These are phyloP conservation scores for Synanthedon formicaeformis DNA, from an alignment of 2,888 invertebrate genomes.

Conservation along the genomic window DNA sequence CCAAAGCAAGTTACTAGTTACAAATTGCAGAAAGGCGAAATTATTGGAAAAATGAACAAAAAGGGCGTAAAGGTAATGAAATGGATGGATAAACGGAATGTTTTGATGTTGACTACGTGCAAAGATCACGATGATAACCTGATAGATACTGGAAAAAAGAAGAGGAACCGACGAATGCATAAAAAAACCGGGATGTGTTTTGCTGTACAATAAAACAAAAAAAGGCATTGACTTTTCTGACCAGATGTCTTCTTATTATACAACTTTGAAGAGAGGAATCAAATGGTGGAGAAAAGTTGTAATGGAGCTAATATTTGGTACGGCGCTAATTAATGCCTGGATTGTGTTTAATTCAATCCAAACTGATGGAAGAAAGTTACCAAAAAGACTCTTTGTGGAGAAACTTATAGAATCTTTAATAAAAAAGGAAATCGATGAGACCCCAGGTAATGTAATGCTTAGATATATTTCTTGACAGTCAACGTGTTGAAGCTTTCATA, in stretches of 20 bases:
- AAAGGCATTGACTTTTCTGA: conserved; percentile 15
- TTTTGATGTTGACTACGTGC: conserved; percentile 15
- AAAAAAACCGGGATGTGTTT: conserved; percentile 13
- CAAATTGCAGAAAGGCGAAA: conserved; percentile 1
- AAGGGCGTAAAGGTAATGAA: conserved; percentile 10
- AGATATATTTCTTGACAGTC: no score
- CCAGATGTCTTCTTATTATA: conserved; percentile 18
- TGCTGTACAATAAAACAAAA: conserved; percentile 16
- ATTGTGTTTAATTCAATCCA: conserved; percentile 14
- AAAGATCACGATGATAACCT: conserved; percentile 10
- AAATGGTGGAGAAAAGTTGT: conserved; percentile 17
- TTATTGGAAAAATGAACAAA: conserved; percentile 7
- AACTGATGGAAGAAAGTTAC: conserved; percentile 9
- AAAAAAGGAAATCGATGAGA: conserved; percentile 5
- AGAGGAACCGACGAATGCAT: conserved; percentile 11
- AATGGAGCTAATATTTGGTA: conserved; percentile 17
- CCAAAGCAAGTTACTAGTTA: conserved; percentile 2
- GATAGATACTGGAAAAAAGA: conserved; percentile 12
- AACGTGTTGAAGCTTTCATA: no score
- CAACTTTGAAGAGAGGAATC: not conserved
- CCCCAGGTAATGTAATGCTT: conserved; percentile 3
- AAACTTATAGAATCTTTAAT: conserved; percentile 10
- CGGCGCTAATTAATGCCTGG: conserved; percentile 14
- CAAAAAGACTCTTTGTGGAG: conserved; percentile 7
- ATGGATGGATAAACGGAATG: conserved; percentile 13